These are phyloP conservation scores for Pseudomyrmex cubaensis DNA, from an alignment of 1,140 invertebrate species.

Conservation along the genomic window DNA sequence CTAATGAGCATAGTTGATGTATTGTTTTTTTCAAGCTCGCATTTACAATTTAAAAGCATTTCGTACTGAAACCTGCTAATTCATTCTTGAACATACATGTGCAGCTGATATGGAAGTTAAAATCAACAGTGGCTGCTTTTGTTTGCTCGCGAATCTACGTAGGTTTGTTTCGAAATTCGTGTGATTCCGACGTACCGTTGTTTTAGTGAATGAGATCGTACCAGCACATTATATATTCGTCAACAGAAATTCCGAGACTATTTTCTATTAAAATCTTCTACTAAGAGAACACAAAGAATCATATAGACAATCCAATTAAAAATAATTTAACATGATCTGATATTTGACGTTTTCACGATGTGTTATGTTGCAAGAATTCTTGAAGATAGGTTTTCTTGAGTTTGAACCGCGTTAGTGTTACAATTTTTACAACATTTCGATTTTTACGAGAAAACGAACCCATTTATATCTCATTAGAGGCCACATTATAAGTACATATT, in stretches of 20 bases:
- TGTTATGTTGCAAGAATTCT: too few relatives aligned
- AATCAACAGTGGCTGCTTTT: neutral
- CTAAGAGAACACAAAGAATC: neutral
- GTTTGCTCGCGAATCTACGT: slow-evolving; percentile 4
- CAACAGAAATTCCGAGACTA: neutral
- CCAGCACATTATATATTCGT: neutral
- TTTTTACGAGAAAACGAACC: slow-evolving; percentile 10
- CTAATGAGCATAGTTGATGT: too few relatives aligned
- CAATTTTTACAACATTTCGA: neutral
- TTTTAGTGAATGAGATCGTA: neutral
- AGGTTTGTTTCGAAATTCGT: slow-evolving; percentile 1
- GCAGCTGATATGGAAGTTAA: neutral
- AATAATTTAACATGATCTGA: too few relatives aligned
- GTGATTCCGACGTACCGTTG: slow-evolving; percentile 4
- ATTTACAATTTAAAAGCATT: slow-evolving; percentile 11
- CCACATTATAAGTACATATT: neutral
- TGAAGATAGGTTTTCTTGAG: too few relatives aligned
- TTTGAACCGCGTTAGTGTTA: too few relatives aligned
- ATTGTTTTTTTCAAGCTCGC: too few relatives aligned
- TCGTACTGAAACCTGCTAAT: neutral
- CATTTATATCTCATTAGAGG: slow-evolving; percentile 10
- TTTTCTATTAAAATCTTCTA: neutral
- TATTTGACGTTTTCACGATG: too few relatives aligned
- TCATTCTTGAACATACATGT: neutral
- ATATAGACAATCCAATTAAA: too few relatives aligned